Evolutionary conservation across 2,888 invertebrate genomes (phyloP).

Genomic region (Mythimna loreyi): DNA sequence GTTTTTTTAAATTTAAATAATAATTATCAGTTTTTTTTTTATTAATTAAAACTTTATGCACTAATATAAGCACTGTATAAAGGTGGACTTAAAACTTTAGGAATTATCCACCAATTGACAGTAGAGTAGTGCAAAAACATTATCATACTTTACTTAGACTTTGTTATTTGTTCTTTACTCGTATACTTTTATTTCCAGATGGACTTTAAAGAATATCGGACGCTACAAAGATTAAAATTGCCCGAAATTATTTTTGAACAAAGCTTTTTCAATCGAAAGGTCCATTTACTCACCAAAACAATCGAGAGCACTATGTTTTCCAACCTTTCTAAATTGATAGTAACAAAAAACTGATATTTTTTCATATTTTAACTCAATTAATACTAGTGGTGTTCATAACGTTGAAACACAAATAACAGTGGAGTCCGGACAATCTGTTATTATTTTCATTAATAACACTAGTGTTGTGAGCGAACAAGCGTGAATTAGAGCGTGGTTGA

Average conservation of each 20-base stretch:
- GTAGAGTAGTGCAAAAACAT: no score
- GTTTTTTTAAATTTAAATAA: no score
- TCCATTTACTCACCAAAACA: constrained; percentile 2
- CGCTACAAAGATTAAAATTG: not conserved
- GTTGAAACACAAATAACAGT: constrained; percentile 49
- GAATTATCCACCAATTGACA: no score
- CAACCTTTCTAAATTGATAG: not conserved
- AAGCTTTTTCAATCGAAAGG: not conserved
- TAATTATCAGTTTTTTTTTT: not conserved
- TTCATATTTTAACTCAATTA: constrained; percentile 31
- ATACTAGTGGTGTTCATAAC: constrained; percentile 30
- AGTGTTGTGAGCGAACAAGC: constrained; percentile 68
- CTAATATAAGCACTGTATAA: no score
- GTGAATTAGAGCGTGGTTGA: constrained; percentile 78
- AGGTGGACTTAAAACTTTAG: no score
- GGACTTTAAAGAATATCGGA: not conserved
- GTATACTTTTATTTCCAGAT: not conserved
- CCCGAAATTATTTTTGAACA: not conserved
- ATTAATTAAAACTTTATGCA: not conserved
- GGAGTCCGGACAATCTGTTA: constrained; percentile 60
- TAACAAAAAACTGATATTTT: constrained; percentile 3
- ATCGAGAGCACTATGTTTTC: constrained; percentile 4
- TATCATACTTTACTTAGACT: no score
- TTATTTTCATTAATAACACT: constrained; percentile 75
- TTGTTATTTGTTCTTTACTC: no score